phyloP scores from a whole-genome alignment of 2,113 vertebrate species.

The Lepus timidus region DNA sequence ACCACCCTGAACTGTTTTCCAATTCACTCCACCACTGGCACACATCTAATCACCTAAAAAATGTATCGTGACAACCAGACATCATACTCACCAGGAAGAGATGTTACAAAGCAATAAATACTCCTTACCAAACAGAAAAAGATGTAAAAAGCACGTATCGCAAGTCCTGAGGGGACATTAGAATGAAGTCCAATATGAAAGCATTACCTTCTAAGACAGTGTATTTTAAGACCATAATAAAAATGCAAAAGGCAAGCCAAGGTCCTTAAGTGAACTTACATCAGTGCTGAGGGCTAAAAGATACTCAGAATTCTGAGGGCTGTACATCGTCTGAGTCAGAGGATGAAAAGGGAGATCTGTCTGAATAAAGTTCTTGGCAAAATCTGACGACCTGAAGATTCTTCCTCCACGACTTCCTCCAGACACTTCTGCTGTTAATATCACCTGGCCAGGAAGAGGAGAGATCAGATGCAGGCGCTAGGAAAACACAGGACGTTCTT shows the following conservation, averaged over 20 bases:
- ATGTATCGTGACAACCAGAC: not conserved
- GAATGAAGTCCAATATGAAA: slow-evolving; percentile 15
- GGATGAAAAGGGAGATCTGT: slow-evolving; percentile 93
- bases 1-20: slow-evolving; percentile 4
- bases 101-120: not conserved
- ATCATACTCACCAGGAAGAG: not conserved
- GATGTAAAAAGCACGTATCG: not conserved
- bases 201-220: not conserved
- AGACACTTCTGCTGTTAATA: slow-evolving; percentile 94
- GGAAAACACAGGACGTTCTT: not conserved
- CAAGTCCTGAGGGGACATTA: not conserved
- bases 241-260: slow-evolving; percentile 40
- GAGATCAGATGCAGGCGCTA: slow-evolving; percentile 19
- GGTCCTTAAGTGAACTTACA: slow-evolving; percentile 86
- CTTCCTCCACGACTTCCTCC: slow-evolving; percentile 86
- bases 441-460: slow-evolving; percentile 89
- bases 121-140: not conserved
- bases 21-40: slow-evolving; percentile 6
- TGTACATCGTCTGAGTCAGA: slow-evolving; percentile 91
- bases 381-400: slow-evolving; percentile 93
- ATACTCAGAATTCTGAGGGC: slow-evolving; percentile 87
- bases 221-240: slow-evolving; percentile 2
- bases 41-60: not conserved
- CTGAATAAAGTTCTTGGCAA: slow-evolving; percentile 90
- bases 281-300: slow-evolving; percentile 91